These are phyloP conservation scores for Drosophila mettleri DNA, from an alignment of 2,888 invertebrate species.

Conservation along the genomic window DNA sequence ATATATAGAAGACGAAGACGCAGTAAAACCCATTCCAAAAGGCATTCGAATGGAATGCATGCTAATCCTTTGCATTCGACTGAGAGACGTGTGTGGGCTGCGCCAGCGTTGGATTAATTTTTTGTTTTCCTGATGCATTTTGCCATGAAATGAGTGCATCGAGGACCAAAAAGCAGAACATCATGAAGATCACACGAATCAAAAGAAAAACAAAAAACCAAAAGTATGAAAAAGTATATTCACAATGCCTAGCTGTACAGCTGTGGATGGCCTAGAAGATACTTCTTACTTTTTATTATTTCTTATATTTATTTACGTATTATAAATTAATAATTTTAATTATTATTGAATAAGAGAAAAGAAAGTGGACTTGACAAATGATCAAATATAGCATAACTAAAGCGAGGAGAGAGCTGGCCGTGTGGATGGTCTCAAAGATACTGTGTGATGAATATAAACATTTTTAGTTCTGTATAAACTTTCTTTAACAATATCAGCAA, in stretches of 20 bases:
- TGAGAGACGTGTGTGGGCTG: slow-evolving; percentile 81
- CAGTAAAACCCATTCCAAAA: slow-evolving; percentile 2
- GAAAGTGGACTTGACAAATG: no score
- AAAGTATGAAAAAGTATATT: slow-evolving; percentile 6
- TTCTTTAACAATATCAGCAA: no score
- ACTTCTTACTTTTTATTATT: no score
- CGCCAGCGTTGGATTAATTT: slow-evolving; percentile 69
- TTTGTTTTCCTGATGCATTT: slow-evolving; percentile 49
- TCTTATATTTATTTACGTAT: no score
- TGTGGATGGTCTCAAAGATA: background rate
- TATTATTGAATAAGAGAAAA: no score
- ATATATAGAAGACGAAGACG: background rate
- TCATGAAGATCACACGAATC: slow-evolving; percentile 20
- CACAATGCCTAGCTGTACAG: background rate
- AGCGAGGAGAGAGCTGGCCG: no score
- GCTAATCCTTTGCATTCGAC: slow-evolving; percentile 69
- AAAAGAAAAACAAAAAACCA: slow-evolving; percentile 3
- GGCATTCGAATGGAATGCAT: slow-evolving; percentile 38
- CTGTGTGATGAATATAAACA: background rate
- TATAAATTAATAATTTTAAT: no score
- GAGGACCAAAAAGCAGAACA: slow-evolving; percentile 23
- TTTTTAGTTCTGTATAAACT: background rate
- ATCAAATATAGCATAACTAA: no score
- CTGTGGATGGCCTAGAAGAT: background rate
- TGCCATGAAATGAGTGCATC: slow-evolving; percentile 64